phyloP scores from a whole-genome alignment of 2,797 vertebrate species.

The Bradypodion pumilum region DNA sequence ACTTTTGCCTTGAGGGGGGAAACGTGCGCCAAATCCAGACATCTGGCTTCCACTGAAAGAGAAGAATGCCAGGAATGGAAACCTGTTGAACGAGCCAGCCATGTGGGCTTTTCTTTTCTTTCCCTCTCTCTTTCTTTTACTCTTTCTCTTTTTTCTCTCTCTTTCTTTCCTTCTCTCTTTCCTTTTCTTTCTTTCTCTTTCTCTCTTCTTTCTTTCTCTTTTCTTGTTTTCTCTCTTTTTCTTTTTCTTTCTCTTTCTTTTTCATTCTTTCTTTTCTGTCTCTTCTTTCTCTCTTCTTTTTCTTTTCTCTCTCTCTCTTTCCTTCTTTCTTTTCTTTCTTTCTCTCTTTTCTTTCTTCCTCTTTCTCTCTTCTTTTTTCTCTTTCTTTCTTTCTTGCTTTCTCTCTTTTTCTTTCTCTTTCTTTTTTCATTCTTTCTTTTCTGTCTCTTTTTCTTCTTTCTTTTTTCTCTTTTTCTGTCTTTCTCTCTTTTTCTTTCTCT shows the following conservation, averaged over 20 bases:
- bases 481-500: too few species aligned
- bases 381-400: not conserved
- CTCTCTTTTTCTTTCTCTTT: not conserved
- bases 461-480: too few species aligned
- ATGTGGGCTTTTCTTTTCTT: not conserved
- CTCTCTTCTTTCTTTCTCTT: too few species aligned
- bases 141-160: too few species aligned
- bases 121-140: not conserved
- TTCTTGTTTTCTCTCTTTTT: too few species aligned
- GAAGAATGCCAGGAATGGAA: constrained; percentile 33
- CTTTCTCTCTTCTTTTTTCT: not conserved
- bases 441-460: too few species aligned
- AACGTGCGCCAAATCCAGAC: not conserved
- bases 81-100: not conserved
- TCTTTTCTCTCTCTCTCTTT: not conserved
- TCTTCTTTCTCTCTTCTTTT: not conserved
- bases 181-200: too few species aligned
- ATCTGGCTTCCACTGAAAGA: constrained; percentile 22
- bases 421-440: too few species aligned
- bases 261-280: not conserved
- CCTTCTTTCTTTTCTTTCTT: not conserved
- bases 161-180: too few species aligned
- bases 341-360: not conserved
- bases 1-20: not conserved
- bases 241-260: too few species aligned